Percentiles rank a stretch among this genome's conserved stretches.
These are phyloP conservation scores for Acronicta leporina DNA, from an alignment of 2,888 invertebrate species.

Conservation along the genomic window DNA sequence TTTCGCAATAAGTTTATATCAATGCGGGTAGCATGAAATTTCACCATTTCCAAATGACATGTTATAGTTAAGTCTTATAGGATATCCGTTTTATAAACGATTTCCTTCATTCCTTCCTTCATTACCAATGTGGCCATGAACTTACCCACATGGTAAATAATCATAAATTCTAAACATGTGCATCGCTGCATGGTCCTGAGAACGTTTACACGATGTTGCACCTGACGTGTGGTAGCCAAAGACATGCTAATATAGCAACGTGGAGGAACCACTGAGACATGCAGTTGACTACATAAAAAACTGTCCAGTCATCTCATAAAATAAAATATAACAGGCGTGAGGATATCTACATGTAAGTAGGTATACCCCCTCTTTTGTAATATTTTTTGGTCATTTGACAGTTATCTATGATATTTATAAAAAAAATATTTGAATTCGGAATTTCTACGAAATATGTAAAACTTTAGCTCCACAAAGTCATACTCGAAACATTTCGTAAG, in stretches of 20 bases:
- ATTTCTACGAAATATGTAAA: conserved; percentile 38
- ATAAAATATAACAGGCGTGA: background rate
- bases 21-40: too few species aligned
- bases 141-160: conserved; percentile 3
- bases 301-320: background rate
- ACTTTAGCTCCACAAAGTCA: conserved; percentile 57
- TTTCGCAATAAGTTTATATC: too few species aligned
- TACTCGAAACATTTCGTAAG: conserved; percentile 56
- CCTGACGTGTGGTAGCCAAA: conserved; percentile 25
- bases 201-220: conserved; percentile 21
- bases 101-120: conserved; percentile 36
- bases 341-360: background rate
- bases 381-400: conserved; percentile 12
- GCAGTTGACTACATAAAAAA: too few species aligned
- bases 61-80: too few species aligned
- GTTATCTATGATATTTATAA: conserved; percentile 18
- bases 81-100: background rate
- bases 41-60: too few species aligned
- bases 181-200: conserved; percentile 25
- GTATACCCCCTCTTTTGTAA: conserved; percentile 20
- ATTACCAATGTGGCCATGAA: conserved; percentile 13
- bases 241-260: conserved; percentile 6
- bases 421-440: conserved; percentile 44
- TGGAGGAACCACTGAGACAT: conserved; percentile 21
- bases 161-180: conserved; percentile 29